Evolutionary conservation across 2,797 vertebrate genomes (phyloP), one percentile per base, ranked within the genome.

Genomic region (Liasis olivaceus): DNA sequence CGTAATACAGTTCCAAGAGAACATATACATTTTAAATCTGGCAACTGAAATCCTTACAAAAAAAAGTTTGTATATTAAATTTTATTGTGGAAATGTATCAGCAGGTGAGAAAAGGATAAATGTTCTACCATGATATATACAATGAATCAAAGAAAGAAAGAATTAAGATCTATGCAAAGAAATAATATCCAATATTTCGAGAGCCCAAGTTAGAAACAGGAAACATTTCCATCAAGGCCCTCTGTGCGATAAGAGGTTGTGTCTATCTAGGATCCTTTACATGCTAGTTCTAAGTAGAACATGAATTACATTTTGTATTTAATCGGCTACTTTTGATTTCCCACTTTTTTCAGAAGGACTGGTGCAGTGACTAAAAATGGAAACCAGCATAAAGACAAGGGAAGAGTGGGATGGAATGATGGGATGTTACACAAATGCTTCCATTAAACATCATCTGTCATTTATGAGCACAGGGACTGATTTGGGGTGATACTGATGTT

Each of bases 131-230:
- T 22, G 69, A 88, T 42, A 54, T 60, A 58, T 51, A n/a, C 12
- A 91, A 13, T 47, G 64, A 69, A 28, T 2, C 6, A 72, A 87
- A 58, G 54, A n/a, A 87, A 58, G 54, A n/a, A 88, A 28, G 54
- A 72, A 59, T 31, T 26, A 62, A 58, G 36, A 86, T 36, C 36
- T 36, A 36, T n/a, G 31, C 20, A 26, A 58, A 58, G 5, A 17
- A 20, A 60, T 36, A 5, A 1, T 15, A 60, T 9, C 1, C 15
- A 88, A 8, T 4, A 66, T 24, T 69, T 60, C 28, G 47, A 56
- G 42, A 22, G 11, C 90, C 72, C 58, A 72, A 59, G 20, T 89
- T 90, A 93, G 93, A 95, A 51, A 64, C 59, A 84, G 84, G 31
- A 63, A 47, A 72, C 2, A 14, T 8, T 54, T 64, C 28, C 22